Percentiles rank a stretch among this genome's conserved stretches.
Evolutionary conservation across 2,797 vertebrate species (phyloP).

Genomic region (Buphagus erythrorhynchus): DNA sequence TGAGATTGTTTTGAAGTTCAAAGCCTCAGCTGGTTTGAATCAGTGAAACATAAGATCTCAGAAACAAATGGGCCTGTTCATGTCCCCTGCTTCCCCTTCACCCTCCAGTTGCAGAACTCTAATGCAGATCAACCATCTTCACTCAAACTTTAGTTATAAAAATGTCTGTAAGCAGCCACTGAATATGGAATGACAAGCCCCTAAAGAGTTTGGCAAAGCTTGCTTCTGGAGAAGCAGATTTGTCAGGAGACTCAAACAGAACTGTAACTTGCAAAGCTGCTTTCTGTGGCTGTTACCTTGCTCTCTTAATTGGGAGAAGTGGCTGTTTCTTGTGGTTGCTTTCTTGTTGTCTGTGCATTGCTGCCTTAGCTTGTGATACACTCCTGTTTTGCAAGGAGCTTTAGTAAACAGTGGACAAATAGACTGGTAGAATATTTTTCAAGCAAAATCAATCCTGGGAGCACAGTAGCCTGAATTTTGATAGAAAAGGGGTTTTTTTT

Average conservation of each 20-base stretch:
- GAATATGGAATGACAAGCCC: background rate
- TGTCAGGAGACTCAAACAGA: background rate
- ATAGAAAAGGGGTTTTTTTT: background rate
- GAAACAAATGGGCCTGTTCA: background rate
- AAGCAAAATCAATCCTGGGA: background rate
- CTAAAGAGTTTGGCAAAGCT: background rate
- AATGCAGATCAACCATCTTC: background rate
- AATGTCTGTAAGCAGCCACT: background rate
- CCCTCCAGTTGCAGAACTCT: background rate
- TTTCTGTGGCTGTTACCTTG: background rate
- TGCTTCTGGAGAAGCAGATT: background rate
- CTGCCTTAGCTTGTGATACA: background rate
- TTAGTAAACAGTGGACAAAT: background rate
- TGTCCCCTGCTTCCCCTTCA: background rate
- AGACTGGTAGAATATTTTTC: background rate
- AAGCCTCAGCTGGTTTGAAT: conserved; percentile 29
- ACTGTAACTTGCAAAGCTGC: background rate
- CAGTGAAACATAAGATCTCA: background rate
- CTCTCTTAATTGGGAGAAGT: background rate
- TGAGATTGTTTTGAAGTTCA: background rate
- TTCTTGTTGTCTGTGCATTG: background rate
- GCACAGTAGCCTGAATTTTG: background rate
- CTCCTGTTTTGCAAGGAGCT: background rate
- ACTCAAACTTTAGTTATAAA: background rate
- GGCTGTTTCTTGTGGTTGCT: background rate